Conservation (phyloP, 2,797 vertebrate genomes). For the Paramormyrops hopkinsi region DNA sequence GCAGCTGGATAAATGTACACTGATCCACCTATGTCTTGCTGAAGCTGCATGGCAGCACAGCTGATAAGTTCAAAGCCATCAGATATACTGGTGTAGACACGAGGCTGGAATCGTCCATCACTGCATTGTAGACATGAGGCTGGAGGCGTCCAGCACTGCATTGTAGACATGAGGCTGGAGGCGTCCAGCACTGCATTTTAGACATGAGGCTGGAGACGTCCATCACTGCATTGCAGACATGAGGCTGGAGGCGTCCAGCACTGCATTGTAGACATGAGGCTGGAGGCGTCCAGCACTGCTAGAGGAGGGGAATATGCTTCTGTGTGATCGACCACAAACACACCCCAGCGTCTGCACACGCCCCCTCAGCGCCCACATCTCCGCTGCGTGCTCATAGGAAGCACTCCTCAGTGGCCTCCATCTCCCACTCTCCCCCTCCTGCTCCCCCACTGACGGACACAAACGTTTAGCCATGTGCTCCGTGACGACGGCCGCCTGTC, state of each 20-base stretch:
- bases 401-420: not conserved
- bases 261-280: not conserved
- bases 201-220: too few relatives aligned
- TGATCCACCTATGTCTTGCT: not conserved
- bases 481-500: not conserved
- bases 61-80: not conserved
- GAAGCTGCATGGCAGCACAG: not conserved
- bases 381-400: not conserved
- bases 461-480: not conserved
- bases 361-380: not conserved
- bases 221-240: not conserved
- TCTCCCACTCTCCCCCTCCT: not conserved
- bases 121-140: too few relatives aligned
- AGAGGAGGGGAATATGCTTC: not conserved
- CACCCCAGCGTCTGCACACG: not conserved
- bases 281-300: not conserved
- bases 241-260: too few relatives aligned
- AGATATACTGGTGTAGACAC: not conserved
- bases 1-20: not conserved
- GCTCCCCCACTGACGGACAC: not conserved
- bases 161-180: not conserved
- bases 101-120: too few relatives aligned
- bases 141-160: not conserved
- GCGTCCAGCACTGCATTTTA: not conserved
- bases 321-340: not conserved